A percentile compares a stretch with the other conserved stretches of the same genome.
Conservation (phyloP, 2,797 vertebrate species). For the Spea hammondii region DNA sequence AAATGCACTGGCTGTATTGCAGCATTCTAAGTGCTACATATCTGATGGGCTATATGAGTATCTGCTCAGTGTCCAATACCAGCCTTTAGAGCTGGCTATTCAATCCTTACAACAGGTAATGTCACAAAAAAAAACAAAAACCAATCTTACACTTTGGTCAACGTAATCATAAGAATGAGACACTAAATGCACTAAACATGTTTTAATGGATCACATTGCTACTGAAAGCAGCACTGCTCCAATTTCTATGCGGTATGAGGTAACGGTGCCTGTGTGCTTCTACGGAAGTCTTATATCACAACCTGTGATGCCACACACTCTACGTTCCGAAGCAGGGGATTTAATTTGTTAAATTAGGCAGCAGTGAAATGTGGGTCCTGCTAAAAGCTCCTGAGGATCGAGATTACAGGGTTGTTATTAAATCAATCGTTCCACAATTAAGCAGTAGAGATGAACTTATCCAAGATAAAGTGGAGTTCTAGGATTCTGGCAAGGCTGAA, state of each 20-base stretch:
- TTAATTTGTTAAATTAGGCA: background rate
- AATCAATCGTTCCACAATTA: too few species aligned
- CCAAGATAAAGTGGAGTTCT: too few species aligned
- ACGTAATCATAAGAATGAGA: background rate
- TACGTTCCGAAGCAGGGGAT: background rate
- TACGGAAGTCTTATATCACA: background rate
- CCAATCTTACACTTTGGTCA: background rate
- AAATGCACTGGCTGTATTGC: too few species aligned
- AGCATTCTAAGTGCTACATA: too few species aligned
- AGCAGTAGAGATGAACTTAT: too few species aligned
- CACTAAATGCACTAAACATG: slow-evolving; percentile 17
- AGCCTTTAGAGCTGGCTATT: too few species aligned
- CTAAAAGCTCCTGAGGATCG: background rate
- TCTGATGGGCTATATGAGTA: too few species aligned
- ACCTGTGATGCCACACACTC: background rate
- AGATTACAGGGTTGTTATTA: background rate
- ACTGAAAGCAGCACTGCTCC: background rate
- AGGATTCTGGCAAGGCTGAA: background rate
- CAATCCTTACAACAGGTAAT: too few species aligned
- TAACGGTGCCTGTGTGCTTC: background rate
- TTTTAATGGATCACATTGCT: slow-evolving; percentile 33
- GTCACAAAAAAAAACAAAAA: background rate
- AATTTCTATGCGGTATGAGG: slow-evolving; percentile 15
- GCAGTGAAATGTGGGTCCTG: background rate
- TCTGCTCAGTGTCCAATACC: too few species aligned